phyloP scores from a whole-genome alignment of 2,797 vertebrate genomes.

The Danio albolineatus region DNA sequence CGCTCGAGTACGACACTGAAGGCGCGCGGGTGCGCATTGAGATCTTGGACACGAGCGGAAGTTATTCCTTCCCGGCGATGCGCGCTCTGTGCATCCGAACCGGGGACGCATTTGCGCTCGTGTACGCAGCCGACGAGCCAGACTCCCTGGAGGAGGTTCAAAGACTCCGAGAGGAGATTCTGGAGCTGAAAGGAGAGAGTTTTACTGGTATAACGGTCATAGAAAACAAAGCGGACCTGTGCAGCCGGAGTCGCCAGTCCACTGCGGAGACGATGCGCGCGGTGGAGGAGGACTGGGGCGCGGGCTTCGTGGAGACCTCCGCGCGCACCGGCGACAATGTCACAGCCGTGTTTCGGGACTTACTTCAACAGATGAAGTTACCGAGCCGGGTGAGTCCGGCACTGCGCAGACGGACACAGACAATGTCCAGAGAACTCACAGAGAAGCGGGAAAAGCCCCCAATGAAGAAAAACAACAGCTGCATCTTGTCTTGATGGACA shows the following conservation, averaged over 20 bases:
- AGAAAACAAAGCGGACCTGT: constrained; percentile 70
- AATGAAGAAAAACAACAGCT: constrained; percentile 72
- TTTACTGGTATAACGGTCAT: constrained; percentile 73
- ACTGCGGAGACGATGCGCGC: constrained; percentile 66
- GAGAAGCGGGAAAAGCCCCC: constrained; percentile 51
- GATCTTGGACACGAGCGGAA: constrained; percentile 81
- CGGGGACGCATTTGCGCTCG: constrained; percentile 77
- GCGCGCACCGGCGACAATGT: constrained; percentile 72
- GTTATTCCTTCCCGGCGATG: constrained; percentile 83
- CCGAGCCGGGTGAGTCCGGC: constrained; percentile 68
- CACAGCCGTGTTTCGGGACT: constrained; percentile 68
- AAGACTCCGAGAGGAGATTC: constrained; percentile 75
- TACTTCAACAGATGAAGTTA: constrained; percentile 71
- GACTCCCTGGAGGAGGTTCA: constrained; percentile 74
- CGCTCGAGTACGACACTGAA: constrained; percentile 66
- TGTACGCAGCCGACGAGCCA: constrained; percentile 73
- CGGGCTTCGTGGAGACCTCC: constrained; percentile 76
- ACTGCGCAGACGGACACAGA: constrained; percentile 65
- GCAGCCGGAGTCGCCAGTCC: constrained; percentile 59
- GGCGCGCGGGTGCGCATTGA: constrained; percentile 69
- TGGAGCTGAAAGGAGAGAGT: constrained; percentile 65
- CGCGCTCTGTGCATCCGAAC: constrained; percentile 77
- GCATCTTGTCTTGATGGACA: constrained; percentile 69
- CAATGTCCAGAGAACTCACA: constrained; percentile 48
- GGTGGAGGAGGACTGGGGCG: constrained; percentile 72